A percentile compares a stretch with the other conserved stretches of the same genome.
Conservation (phyloP, 2,888 invertebrate species). For the Dascillus cervinus region DNA sequence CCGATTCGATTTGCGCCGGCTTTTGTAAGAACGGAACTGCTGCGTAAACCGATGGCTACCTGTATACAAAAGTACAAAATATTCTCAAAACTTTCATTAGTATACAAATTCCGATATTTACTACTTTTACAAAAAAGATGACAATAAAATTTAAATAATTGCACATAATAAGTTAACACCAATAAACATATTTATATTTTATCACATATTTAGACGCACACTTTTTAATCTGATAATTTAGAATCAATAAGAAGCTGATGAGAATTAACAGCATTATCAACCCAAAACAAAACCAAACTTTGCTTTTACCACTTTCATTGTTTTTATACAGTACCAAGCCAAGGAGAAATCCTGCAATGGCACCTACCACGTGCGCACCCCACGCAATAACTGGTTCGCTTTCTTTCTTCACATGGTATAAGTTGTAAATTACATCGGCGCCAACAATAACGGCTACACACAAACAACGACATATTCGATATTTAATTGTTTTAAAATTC, state of each 20-base stretch:
- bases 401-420: conserved; percentile 42
- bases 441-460: conserved; percentile 56
- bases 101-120: too few relatives aligned
- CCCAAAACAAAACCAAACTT: conserved; percentile 21
- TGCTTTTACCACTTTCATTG: conserved; percentile 16
- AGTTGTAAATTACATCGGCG: conserved; percentile 55
- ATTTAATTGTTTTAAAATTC: conserved; percentile 7
- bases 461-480: conserved; percentile 47
- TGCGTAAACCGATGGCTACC: too few relatives aligned
- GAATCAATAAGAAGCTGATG: conserved; percentile 18
- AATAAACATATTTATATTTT: conserved; percentile 22
- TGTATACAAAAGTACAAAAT: too few relatives aligned
- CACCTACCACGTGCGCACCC: conserved; percentile 66
- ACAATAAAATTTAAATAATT: too few relatives aligned
- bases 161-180: too few relatives aligned
- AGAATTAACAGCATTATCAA: conserved; percentile 20
- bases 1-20: too few relatives aligned
- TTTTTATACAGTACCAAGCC: conserved; percentile 53
- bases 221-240: conserved; percentile 25
- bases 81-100: too few relatives aligned
- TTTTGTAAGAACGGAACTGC: too few relatives aligned
- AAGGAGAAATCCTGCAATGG: conserved; percentile 55
- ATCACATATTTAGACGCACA: conserved; percentile 24
- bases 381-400: conserved; percentile 54
- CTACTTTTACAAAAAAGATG: too few relatives aligned